phyloP scores from a whole-genome alignment of 92 coral and sea anemone species.

The Heteractis magnifica region DNA sequence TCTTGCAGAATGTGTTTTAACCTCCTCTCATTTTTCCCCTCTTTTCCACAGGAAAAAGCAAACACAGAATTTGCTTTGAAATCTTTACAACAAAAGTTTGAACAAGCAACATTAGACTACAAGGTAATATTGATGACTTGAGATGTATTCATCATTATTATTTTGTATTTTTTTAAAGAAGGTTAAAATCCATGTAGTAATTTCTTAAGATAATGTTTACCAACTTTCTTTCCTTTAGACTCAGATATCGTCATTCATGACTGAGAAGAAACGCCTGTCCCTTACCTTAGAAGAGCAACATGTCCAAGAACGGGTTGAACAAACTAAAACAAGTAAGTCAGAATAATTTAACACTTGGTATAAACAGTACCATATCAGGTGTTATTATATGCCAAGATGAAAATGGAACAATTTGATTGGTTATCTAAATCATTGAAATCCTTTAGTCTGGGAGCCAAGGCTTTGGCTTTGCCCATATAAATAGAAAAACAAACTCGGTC shows the following conservation, averaged over 20 bases:
- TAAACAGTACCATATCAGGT: background rate
- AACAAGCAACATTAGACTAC: constrained; percentile 80
- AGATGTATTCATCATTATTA: background rate
- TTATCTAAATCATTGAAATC: no score
- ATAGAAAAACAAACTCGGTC: no score
- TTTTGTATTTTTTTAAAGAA: background rate
- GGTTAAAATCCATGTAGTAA: background rate
- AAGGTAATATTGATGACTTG: constrained; percentile 47
- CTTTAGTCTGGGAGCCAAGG: no score
- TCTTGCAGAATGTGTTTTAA: background rate
- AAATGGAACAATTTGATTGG: no score
- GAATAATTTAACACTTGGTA: background rate
- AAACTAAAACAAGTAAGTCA: constrained; percentile 76
- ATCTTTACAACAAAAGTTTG: constrained; percentile 80
- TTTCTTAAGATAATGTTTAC: background rate
- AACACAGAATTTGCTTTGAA: constrained; percentile 90
- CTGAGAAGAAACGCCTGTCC: constrained; percentile 91
- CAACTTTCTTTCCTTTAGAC: constrained; percentile 48
- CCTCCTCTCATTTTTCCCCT: background rate
- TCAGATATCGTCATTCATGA: constrained; percentile 85
- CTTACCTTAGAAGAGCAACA: constrained; percentile 90
- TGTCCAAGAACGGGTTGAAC: constrained; percentile 91
- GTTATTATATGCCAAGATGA: no score
- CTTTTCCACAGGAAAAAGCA: constrained; percentile 75
- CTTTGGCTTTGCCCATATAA: no score